phyloP scores from a whole-genome alignment of 2,797 vertebrate genomes.

The Phrynocephalus forsythii region DNA sequence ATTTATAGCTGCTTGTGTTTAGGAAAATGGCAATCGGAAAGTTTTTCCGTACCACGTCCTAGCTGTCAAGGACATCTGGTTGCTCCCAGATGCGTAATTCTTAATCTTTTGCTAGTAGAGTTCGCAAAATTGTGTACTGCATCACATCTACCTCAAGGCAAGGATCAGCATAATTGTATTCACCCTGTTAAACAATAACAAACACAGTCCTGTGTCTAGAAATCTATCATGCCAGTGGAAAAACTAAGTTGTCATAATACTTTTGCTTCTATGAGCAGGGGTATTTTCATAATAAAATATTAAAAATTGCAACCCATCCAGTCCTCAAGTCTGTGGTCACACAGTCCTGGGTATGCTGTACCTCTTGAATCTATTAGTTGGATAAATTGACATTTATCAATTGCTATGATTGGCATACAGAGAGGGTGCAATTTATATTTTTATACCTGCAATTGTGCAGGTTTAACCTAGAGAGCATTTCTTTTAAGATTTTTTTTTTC shows the following conservation, averaged over 20 bases:
- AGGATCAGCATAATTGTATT: not conserved
- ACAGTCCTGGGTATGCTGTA: not conserved
- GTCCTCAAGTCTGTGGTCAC: not conserved
- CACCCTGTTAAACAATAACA: too few relatives aligned
- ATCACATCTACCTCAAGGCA: not conserved
- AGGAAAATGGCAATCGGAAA: not conserved
- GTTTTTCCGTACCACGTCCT: not conserved
- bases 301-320: not conserved
- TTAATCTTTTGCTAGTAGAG: not conserved
- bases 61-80: not conserved
- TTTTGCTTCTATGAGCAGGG: not conserved
- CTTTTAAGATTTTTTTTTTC: not conserved
- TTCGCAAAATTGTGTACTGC: not conserved
- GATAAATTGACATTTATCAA: not conserved
- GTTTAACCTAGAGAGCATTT: not conserved
- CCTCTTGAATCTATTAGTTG: not conserved
- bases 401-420: not conserved
- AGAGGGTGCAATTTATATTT: not conserved
- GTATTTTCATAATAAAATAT: not conserved
- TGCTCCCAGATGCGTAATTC: not conserved
- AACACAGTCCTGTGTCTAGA: not conserved
- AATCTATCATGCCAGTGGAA: not conserved
- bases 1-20: conserved; percentile 7
- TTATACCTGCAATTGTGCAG: not conserved
- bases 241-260: not conserved